Evolutionary conservation across 2,113 vertebrate genomes (phyloP), one percentile per base, ranked within the genome.

Genomic region (Herpetotheres cachinnans): DNA sequence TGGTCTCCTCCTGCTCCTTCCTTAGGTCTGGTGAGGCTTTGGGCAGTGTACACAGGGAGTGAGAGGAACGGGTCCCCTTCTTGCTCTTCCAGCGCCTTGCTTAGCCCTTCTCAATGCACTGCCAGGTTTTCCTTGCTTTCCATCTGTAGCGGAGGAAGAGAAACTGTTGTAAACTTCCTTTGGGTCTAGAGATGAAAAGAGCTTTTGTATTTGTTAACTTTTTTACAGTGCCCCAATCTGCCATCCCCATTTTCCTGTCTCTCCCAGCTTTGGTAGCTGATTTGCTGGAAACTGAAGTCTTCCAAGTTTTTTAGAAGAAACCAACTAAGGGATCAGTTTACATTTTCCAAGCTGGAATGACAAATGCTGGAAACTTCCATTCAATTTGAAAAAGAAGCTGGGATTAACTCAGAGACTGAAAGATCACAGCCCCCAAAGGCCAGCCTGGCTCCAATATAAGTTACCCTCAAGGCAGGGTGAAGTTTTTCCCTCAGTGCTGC

Each of bases 291-390:
- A 44, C 27, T 50, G 55, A 84, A 59, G 3, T 52, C 54, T 84
- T 58, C 72, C 65, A 89, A 38, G 30, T 6, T 65, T 80, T 94
- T 77, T 34, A 73, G 44, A 18, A n/a, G 40, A 52, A 88, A 77
- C 58, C 32, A 79, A 16, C 44, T 27, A 76, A 66, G 62, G 38
- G 22, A 86, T 96, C 71, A 38, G 36, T 93, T 91, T 47, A 52
- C 40, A 19, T 79, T 95, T 92, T 86, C 59, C 44, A 89, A 61
- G 38, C 52, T 72, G 77, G 47, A 95, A 80, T 52, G 72, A 83
- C 69, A 92, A 92, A 90, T 86, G 80, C 63, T 93, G 72, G 83
- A 92, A 94, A 50, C 27, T 83, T 95, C n/a, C 24, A 63, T n/a
- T 89, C 46, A 47, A 1, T 72, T 67, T 65, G 86, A 65, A 62